phyloP scores from a whole-genome alignment of 2,797 vertebrate genomes.

The Mormyrops boulengeri region DNA sequence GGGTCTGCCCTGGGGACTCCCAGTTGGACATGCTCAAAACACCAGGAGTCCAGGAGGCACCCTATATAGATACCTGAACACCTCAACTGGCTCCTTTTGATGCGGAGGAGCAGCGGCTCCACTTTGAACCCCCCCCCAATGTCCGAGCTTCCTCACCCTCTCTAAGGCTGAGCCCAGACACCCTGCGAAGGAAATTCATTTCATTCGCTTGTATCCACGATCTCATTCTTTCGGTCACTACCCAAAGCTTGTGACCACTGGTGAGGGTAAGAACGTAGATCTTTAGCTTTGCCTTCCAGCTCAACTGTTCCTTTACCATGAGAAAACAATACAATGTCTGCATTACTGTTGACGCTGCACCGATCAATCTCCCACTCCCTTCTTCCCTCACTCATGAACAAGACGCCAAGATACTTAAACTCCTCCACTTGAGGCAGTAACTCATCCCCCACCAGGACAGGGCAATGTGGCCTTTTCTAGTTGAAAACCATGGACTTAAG shows the following conservation, averaged over 20 bases:
- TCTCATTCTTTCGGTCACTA: neutral
- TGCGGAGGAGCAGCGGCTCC: neutral
- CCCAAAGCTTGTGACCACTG: neutral
- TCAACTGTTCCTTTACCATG: neutral
- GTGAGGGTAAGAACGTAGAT: neutral
- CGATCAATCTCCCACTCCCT: neutral
- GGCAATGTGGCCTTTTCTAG: neutral
- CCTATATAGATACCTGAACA: neutral
- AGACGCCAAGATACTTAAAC: neutral
- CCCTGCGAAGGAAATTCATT: neutral
- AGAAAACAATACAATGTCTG: neutral
- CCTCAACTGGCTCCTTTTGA: neutral
- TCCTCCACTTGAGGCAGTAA: neutral
- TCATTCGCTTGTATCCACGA: neutral
- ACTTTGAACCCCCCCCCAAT: neutral
- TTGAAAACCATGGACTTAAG: neutral
- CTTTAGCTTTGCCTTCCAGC: neutral
- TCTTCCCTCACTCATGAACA: neutral
- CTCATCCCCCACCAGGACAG: neutral
- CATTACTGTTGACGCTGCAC: neutral
- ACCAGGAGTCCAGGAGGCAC: neutral
- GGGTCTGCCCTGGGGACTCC: neutral
- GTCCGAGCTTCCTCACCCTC: neutral
- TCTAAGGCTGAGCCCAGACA: neutral
- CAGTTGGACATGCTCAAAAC: neutral